Conservation (phyloP, 2,113 vertebrate genomes). For the Paralichthys olivaceus region DNA sequence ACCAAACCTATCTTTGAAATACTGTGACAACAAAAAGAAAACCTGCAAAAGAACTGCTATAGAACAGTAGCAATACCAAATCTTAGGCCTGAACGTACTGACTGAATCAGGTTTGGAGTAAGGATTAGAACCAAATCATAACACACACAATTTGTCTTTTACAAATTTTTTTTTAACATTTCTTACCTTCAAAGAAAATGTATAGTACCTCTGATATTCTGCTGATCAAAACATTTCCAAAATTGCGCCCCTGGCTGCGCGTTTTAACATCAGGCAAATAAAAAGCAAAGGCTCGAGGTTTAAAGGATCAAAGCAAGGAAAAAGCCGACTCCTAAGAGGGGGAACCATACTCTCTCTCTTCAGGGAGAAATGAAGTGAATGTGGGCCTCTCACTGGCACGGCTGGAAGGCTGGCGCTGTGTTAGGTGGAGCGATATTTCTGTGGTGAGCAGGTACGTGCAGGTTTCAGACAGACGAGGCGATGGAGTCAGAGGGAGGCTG, state of each 20-base stretch:
- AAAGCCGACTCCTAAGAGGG: conserved; percentile 14
- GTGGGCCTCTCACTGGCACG: conserved; percentile 14
- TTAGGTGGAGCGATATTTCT: conserved; percentile 45
- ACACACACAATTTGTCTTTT: conserved; percentile 18
- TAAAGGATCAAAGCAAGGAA: conserved; percentile 48
- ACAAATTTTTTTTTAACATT: neutral
- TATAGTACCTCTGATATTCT: conserved; percentile 23
- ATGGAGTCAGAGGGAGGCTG: conserved; percentile 38
- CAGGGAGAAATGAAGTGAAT: conserved; percentile 34
- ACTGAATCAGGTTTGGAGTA: conserved; percentile 3
- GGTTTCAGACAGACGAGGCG: conserved; percentile 41
- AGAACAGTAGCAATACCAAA: neutral
- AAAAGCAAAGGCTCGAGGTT: conserved; percentile 41
- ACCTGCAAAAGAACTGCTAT: conserved; percentile 22
- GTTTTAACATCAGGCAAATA: conserved; percentile 44
- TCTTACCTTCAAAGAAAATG: conserved; percentile 24
- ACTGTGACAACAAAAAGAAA: conserved; percentile 32
- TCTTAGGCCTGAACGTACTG: neutral
- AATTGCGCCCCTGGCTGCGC: conserved; percentile 19
- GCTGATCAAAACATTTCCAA: conserved; percentile 31
- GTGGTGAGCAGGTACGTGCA: conserved; percentile 58
- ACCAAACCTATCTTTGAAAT: conserved; percentile 44
- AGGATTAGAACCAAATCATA: neutral
- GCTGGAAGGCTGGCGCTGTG: conserved; percentile 32
- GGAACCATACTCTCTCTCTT: conserved; percentile 25